A percentile compares a stretch with the other conserved stretches of the same genome.
Conservation (phyloP, 2,797 vertebrate species). For the Labeo calbasu region DNA sequence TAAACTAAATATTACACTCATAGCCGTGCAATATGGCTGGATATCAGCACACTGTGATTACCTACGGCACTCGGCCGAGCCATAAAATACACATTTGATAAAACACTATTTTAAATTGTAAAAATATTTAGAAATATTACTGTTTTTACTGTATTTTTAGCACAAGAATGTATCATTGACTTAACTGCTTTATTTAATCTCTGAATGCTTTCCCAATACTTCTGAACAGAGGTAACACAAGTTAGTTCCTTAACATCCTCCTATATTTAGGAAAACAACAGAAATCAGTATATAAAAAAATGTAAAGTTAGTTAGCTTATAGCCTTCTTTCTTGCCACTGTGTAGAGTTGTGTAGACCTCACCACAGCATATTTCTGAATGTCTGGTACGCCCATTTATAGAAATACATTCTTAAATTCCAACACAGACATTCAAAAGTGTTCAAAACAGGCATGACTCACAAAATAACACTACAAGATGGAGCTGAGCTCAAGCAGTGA, state of each 20-base stretch:
- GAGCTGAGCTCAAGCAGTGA: not conserved
- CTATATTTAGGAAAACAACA: not conserved
- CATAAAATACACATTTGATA: too few species aligned
- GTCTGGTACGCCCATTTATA: not conserved
- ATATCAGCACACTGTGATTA: too few species aligned
- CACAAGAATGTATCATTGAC: too few species aligned
- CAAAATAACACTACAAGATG: not conserved
- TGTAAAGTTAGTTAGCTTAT: not conserved
- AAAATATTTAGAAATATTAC: too few species aligned
- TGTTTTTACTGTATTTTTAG: too few species aligned
- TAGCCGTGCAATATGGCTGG: too few species aligned
- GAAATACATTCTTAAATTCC: slow-evolving; percentile 6
- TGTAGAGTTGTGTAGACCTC: not conserved
- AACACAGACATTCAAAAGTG: not conserved
- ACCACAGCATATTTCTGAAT: not conserved
- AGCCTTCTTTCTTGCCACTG: not conserved
- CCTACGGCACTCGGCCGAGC: too few species aligned
- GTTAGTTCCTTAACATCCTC: not conserved
- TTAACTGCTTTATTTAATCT: too few species aligned
- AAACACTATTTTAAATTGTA: too few species aligned
- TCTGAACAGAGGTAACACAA: not conserved
- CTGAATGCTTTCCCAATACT: not conserved
- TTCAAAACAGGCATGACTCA: slow-evolving; percentile 3
- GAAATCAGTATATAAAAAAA: not conserved
- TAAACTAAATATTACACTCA: too few species aligned